Conservation (phyloP, 2,888 invertebrate species). For the Imbricaverruca yamaguchii region DNA sequence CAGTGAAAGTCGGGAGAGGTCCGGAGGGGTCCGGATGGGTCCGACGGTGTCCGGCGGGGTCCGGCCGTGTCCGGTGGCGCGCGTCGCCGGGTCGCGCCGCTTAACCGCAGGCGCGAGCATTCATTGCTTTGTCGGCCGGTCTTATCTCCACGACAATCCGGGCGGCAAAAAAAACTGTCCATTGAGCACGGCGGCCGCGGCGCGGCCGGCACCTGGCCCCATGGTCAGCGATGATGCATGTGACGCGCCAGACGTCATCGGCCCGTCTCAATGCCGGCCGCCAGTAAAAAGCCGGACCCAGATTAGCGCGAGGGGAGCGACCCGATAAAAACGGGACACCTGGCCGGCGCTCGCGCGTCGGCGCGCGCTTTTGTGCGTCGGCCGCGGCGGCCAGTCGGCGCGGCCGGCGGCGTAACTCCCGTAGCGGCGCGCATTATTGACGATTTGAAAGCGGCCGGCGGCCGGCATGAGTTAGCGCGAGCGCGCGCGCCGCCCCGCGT, state of each 20-base stretch:
- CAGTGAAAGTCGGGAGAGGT: no score
- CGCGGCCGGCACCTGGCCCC: not conserved
- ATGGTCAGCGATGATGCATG: constrained; percentile 9
- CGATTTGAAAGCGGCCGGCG: constrained; percentile 9
- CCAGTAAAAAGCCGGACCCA: not conserved
- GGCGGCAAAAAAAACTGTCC: not conserved
- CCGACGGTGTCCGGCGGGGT: no score
- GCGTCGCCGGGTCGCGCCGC: not conserved
- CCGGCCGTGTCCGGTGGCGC: no score
- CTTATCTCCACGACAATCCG: constrained; percentile 5
- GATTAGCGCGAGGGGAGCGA: not conserved
- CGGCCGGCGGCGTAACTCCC: no score
- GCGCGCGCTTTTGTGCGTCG: constrained; percentile 6
- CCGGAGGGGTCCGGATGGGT: no score
- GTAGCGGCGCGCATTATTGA: not conserved
- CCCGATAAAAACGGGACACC: constrained; percentile 9
- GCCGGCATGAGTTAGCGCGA: constrained; percentile 11
- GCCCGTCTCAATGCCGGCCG: not conserved
- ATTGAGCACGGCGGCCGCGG: no score
- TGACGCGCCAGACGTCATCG: not conserved
- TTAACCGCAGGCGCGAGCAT: not conserved
- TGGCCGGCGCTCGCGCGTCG: constrained; percentile 3
- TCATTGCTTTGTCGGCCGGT: constrained; percentile 4
- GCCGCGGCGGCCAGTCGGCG: not conserved
- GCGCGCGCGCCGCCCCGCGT: not conserved